Percentiles rank a stretch among this genome's conserved stretches.
Conservation (phyloP, 2,888 invertebrate genomes). For the Amphimallon solstitiale region DNA sequence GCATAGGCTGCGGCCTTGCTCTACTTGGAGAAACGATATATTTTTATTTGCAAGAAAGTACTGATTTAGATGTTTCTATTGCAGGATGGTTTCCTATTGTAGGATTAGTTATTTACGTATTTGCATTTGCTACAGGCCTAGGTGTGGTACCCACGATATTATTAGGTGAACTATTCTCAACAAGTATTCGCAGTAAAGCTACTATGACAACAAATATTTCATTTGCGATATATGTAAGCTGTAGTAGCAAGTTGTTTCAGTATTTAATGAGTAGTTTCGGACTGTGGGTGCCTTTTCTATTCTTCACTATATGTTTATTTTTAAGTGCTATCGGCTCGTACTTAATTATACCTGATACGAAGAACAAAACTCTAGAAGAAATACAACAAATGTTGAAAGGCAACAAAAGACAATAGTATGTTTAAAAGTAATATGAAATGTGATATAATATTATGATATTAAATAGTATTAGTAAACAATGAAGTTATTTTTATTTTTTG, state of each 20-base stretch:
- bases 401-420: not conserved
- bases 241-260: slow-evolving; percentile 51
- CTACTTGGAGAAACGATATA: slow-evolving; percentile 49
- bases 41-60: slow-evolving; percentile 49
- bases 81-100: slow-evolving; percentile 55
- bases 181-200: slow-evolving; percentile 55
- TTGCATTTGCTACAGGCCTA: slow-evolving; percentile 50
- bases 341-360: slow-evolving; percentile 57
- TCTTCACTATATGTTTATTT: slow-evolving; percentile 52
- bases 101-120: slow-evolving; percentile 52
- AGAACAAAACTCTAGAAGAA: slow-evolving; percentile 58
- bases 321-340: slow-evolving; percentile 50
- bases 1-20: slow-evolving; percentile 46
- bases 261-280: slow-evolving; percentile 52
- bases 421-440: no score
- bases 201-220: slow-evolving; percentile 50
- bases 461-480: no score
- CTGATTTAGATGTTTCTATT: slow-evolving; percentile 45
- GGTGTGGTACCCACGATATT: slow-evolving; percentile 55
- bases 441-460: no score
- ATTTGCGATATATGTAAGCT: slow-evolving; percentile 35
- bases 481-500: no score
- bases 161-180: slow-evolving; percentile 54
- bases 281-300: slow-evolving; percentile 53
- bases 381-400: slow-evolving; percentile 56